Evolutionary conservation across 2,113 vertebrate genomes (phyloP), one percentile per base, ranked within the genome.

Genomic region (Datnioides undecimradiatus): DNA sequence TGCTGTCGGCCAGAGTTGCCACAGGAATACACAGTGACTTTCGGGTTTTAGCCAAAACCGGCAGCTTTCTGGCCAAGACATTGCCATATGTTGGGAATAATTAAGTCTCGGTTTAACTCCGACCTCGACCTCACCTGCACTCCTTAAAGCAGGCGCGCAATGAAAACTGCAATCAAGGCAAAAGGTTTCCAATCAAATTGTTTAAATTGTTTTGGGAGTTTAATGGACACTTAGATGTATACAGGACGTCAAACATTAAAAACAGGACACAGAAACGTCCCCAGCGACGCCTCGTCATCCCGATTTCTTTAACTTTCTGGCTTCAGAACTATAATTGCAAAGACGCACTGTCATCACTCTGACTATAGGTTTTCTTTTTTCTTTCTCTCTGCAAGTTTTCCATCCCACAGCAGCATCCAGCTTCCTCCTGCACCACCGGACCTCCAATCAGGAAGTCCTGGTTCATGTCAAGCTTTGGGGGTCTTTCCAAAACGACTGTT

Each of bases 401-500:
- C 76, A 43, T 82, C 76, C 19, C 64, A 34, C 21, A n/a, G 40
- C 49, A 70, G 19, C 13, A 3, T 63, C 79, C 23, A 11, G 2
- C 34, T 14, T n/a, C n/a, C n/a, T n/a, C n/a, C n/a, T n/a, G n/a
- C n/a, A n/a, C 9, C 6, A 8, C 59, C 5, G 19, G 8, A 23
- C 65, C 36, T 10, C n/a, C 65, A n/a, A 19, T 54, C 69, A 82
- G 55, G 45, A 60, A 52, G 70, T 70, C 68, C 80, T 88, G 87
- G 29, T 65, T 46, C 51, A 14, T 40, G 21, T 88, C 80, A 52
- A 8, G 1, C 0, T 48, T 55, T 29, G 55, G 73, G 43, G 19
- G 11, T n/a, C 51, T 33, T 19, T 86, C 68, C 83, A 88, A 75
- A n/a, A 67, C 25, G 60, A 72, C 31, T 1, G 36, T 59, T 70